phyloP scores from a whole-genome alignment of 1,140 invertebrate genomes.

The Triops cancriformis region DNA sequence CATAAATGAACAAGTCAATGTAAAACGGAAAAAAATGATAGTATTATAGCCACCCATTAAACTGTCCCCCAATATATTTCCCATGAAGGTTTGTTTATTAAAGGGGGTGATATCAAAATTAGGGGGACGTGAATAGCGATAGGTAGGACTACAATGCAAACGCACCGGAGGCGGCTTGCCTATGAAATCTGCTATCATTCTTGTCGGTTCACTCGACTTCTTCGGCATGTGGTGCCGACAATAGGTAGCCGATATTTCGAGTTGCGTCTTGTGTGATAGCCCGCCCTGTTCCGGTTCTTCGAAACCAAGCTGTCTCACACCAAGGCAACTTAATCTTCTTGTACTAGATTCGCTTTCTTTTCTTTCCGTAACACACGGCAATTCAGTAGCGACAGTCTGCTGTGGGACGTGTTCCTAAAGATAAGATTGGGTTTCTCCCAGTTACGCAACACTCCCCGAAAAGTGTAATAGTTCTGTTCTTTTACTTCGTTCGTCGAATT shows the following conservation, averaged over 20 bases:
- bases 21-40: neutral
- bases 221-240: neutral
- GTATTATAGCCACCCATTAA: neutral
- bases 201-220: neutral
- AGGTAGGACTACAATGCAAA: neutral
- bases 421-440: neutral
- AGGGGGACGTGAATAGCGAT: neutral
- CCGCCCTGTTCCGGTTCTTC: neutral
- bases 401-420: neutral
- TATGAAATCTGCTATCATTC: neutral
- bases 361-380: neutral
- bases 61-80: neutral
- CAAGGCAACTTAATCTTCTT: neutral
- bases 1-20: constrained; percentile 2
- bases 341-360: neutral
- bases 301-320: neutral
- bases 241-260: neutral
- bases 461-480: neutral
- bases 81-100: neutral
- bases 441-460: neutral
- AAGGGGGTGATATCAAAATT: neutral
- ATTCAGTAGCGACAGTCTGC: too few relatives aligned
- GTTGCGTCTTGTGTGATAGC: neutral
- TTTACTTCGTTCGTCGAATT: too few relatives aligned
- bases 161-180: neutral